Conservation (phyloP, 1,140 invertebrate species). For the Heliconius hewitsoni region DNA sequence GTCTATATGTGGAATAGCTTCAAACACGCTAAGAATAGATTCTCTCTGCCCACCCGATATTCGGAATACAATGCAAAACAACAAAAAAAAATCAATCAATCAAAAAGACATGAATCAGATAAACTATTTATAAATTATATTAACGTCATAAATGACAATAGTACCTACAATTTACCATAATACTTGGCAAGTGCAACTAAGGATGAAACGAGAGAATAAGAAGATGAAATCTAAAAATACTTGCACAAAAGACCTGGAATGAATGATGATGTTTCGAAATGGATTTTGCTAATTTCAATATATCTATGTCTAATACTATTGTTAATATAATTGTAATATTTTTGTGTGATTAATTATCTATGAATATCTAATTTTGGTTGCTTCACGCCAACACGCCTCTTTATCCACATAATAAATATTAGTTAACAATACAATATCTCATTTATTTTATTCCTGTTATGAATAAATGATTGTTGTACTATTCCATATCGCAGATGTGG, state of each 20-base stretch:
- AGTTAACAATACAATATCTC: neutral
- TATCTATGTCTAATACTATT: conserved; percentile 11
- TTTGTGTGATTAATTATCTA: neutral
- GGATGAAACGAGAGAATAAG: conserved; percentile 8
- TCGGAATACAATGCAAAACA: no score
- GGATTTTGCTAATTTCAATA: neutral
- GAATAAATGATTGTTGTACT: neutral
- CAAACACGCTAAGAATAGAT: no score
- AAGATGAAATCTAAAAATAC: conserved; percentile 14
- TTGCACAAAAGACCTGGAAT: conserved; percentile 5
- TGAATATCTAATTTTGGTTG: conserved; percentile 1
- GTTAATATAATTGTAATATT: neutral
- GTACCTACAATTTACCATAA: neutral
- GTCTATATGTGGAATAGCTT: no score
- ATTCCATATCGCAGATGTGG: no score
- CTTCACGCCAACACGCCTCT: neutral
- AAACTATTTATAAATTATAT: neutral
- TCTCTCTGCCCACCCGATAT: no score
- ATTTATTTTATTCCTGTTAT: neutral
- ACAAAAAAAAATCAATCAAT: neutral
- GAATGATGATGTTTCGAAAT: neutral
- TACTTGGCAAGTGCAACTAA: neutral
- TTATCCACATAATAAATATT: neutral
- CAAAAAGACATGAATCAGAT: neutral
- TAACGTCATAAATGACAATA: neutral